A percentile compares a stretch with the other conserved stretches of the same genome.
phyloP scores from a whole-genome alignment of 2,888 invertebrate species.

The Nebria salina region DNA sequence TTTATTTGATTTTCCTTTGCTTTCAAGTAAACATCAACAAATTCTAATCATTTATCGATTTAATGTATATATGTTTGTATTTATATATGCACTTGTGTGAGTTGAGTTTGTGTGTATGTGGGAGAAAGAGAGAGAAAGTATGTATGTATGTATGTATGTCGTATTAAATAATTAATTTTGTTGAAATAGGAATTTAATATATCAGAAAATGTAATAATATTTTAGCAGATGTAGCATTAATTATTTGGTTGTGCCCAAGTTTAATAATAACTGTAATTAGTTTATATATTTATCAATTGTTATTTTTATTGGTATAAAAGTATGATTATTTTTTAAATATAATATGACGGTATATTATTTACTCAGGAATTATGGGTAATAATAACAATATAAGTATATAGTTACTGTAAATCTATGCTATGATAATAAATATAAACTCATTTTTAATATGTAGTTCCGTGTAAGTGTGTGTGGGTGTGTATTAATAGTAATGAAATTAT shows the following conservation, averaged over 20 bases:
- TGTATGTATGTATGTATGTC: slow-evolving; percentile 19
- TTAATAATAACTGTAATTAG: not conserved
- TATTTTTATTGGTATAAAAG: not conserved
- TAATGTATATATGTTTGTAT: not conserved
- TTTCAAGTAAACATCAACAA: slow-evolving; percentile 12
- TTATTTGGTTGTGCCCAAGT: not conserved
- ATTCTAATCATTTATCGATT: slow-evolving; percentile 39
- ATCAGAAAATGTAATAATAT: slow-evolving; percentile 27
- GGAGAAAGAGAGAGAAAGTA: too few relatives aligned
- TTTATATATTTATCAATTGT: not conserved
- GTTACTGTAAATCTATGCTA: not conserved
- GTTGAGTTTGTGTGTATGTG: too few relatives aligned
- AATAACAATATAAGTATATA: slow-evolving; percentile 13
- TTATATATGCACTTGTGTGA: too few relatives aligned
- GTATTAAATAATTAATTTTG: slow-evolving; percentile 38
- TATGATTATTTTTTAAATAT: slow-evolving; percentile 16
- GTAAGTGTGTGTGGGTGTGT: not conserved
- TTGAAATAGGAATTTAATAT: slow-evolving; percentile 32
- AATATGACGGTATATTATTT: not conserved
- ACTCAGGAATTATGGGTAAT: slow-evolving; percentile 10
- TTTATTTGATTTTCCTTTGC: not conserved
- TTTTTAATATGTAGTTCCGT: slow-evolving; percentile 17
- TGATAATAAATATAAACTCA: slow-evolving; percentile 8
- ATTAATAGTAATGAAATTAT: too few relatives aligned
- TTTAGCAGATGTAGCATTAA: not conserved